Percentiles rank a stretch among this genome's conserved stretches.
These are phyloP conservation scores for Hydropotes inermis DNA, from an alignment of 2,113 vertebrate genomes.

Conservation along the genomic window DNA sequence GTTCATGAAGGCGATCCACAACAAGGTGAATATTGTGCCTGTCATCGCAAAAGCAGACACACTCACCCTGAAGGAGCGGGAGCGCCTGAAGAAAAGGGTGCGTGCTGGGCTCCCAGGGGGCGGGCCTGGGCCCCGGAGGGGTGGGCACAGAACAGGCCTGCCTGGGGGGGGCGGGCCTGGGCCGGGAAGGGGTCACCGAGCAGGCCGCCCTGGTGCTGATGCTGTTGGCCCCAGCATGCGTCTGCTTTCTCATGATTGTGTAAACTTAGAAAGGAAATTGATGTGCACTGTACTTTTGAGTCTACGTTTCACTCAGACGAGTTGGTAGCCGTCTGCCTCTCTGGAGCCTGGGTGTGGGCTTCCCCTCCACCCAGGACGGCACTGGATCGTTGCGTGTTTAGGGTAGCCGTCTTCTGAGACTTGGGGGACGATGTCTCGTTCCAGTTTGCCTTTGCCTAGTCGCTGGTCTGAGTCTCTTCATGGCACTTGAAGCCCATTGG, in stretches of 20 bases:
- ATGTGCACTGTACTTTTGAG: neutral
- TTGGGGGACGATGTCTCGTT: accelerated
- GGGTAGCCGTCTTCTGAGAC: neutral
- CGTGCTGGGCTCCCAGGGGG: conserved; percentile 47
- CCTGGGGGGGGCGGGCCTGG: neutral
- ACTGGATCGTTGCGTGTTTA: too few species aligned
- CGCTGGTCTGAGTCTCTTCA: accelerated
- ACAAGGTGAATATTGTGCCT: conserved; percentile 88
- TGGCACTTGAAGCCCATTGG: accelerated
- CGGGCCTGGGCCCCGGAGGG: accelerated
- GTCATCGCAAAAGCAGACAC: conserved; percentile 89
- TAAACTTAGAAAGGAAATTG: neutral
- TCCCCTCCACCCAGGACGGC: accelerated
- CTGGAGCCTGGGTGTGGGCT: neutral
- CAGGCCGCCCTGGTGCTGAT: too few species aligned
- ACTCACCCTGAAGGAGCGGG: conserved; percentile 90
- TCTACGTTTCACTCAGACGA: neutral
- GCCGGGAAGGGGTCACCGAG: accelerated
- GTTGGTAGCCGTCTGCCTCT: neutral
- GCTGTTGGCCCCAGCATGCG: accelerated
- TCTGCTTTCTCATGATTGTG: neutral
- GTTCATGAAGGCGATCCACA: conserved; percentile 88
- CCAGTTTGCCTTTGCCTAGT: accelerated
- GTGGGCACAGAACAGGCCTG: too few species aligned
- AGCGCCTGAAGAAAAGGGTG: conserved; percentile 96